Conservation (phyloP, 2,888 invertebrate species). For the Falcaria lacertinaria region DNA sequence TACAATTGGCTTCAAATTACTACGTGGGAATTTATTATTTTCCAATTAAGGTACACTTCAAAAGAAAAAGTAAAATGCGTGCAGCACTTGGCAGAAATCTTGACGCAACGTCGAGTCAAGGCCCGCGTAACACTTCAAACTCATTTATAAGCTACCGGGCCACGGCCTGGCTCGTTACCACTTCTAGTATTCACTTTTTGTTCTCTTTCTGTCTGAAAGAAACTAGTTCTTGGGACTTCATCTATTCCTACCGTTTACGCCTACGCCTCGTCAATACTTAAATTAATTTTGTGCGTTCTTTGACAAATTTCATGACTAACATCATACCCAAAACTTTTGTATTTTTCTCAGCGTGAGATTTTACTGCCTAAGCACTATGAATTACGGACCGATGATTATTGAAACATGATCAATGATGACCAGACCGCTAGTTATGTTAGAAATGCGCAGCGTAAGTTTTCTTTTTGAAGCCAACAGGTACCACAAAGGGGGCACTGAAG, state of each 20-base stretch:
- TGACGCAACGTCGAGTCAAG: slow-evolving; percentile 10
- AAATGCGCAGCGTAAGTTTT: slow-evolving; percentile 16
- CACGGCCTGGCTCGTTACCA: slow-evolving; percentile 29
- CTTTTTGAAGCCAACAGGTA: slow-evolving; percentile 24
- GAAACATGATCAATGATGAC: slow-evolving; percentile 4
- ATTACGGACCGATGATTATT: too few species aligned
- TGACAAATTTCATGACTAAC: too few species aligned
- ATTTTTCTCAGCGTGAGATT: too few species aligned
- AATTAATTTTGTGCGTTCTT: too few species aligned
- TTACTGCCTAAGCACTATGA: too few species aligned
- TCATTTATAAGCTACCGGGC: slow-evolving; percentile 44
- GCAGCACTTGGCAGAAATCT: slow-evolving; percentile 16
- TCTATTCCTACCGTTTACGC: too few species aligned
- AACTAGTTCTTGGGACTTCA: not conserved
- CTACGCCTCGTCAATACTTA: too few species aligned
- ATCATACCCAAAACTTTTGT: too few species aligned
- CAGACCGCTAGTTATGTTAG: not conserved
- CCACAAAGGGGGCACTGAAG: slow-evolving; percentile 24
- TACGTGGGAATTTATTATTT: too few species aligned
- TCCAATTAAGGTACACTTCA: too few species aligned
- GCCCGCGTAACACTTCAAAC: slow-evolving; percentile 38
- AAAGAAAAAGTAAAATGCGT: slow-evolving; percentile 24
- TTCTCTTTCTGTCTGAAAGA: not conserved
- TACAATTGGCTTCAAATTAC: too few species aligned
- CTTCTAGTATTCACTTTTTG: slow-evolving; percentile 18